Base-by-base conservation (phyloP, 2,113 vertebrate genomes). In the Monopterus albus region DNA sequence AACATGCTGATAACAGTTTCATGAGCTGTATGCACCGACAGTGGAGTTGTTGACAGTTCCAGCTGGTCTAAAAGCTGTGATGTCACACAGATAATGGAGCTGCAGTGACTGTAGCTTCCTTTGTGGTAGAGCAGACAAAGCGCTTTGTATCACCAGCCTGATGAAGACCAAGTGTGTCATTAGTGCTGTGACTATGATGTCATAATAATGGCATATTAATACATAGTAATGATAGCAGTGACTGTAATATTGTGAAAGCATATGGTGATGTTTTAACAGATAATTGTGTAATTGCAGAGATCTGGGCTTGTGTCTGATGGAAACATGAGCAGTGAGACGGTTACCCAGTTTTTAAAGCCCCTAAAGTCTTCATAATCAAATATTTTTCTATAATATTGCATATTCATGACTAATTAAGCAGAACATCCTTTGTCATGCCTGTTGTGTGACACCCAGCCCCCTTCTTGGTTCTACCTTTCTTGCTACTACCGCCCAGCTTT, bases 81-180 rank as follows among this genome's bases (percentile, higher is more conserved):
- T 77, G 57, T 71, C 72, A 62, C 63, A 11, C 72, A 33, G 56
- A 80, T 78, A 88, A 88, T 79, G 36, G 73, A 80, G 72, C 75
- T 3, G 52, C 68, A 72, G 69, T 59, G 26, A 10, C 46, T 87
- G 46, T 11, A 42, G 51, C 70, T 39, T 56, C 33, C 64, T 81
- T 83, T 87, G 81, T 79, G 67, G 70, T 51, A 13, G 25, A 64
- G 11, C 67, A 79, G 60, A 74, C 71, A 81, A 67, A 82, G 75
- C 4, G 45, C 65, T 79, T 79, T 82, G 74, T 79, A 8, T 57
- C 20, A 58, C 7, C 72, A 45, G 64, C 56, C 35, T 42, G 75
- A 82, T 78, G 66, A 75, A 72, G 68, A 53, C n/a, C 2, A 5
- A 57, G 57, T 17, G 36, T 65, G 66, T 72, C 74, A 78, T 72